Evolutionary conservation across 2,888 invertebrate species (phyloP).

Genomic region (Elmis aenea): DNA sequence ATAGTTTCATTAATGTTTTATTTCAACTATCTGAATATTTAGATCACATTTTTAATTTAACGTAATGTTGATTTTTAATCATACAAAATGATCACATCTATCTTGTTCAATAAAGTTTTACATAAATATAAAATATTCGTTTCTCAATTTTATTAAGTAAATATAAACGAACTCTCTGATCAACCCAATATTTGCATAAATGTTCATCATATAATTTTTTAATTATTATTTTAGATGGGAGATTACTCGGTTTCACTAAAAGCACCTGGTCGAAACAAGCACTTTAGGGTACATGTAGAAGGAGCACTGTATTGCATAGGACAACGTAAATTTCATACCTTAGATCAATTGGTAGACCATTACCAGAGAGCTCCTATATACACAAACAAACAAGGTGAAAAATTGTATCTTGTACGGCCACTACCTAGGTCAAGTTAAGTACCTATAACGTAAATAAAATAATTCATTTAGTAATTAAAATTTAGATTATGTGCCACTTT

Average conservation of each 20-base stretch:
- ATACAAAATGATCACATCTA: no score
- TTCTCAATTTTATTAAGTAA: no score
- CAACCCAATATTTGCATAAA: no score
- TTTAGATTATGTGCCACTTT: conserved; percentile 1
- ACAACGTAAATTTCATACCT: conserved; percentile 91
- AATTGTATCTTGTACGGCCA: conserved; percentile 92
- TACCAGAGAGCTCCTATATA: conserved; percentile 99
- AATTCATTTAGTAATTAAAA: conserved; percentile 1
- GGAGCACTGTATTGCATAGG: conserved; percentile 94
- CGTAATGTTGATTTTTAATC: no score
- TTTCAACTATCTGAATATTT: no score
- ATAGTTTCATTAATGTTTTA: no score
- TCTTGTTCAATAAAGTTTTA: no score
- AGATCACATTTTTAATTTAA: no score
- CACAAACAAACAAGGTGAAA: conserved; percentile 96
- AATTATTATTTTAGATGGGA: conserved; percentile 66
- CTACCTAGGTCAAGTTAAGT: conserved; percentile 61
- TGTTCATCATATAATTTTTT: background rate
- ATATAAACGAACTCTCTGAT: no score
- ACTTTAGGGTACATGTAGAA: conserved; percentile 96
- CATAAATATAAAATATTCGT: no score
- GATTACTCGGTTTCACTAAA: conserved; percentile 98
- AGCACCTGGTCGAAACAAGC: conserved; percentile 96
- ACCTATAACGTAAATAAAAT: conserved; percentile 4
- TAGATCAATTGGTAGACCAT: conserved; percentile 96